Evolutionary conservation across 2,113 vertebrate genomes (phyloP).

Genomic region (Stigmatopora nigra): DNA sequence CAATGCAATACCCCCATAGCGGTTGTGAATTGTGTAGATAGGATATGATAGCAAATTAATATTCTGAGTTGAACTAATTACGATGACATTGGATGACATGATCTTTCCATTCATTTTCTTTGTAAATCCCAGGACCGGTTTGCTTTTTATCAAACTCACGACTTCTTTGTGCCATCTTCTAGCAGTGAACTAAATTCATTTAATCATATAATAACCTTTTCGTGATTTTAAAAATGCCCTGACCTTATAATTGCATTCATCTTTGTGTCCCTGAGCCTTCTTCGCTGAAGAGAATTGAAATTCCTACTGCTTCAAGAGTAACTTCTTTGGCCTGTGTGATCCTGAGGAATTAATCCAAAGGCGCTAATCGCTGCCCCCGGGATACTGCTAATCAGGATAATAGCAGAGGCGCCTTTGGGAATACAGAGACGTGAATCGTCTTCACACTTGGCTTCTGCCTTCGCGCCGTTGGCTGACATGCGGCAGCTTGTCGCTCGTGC

Average conservation of each 20-base stretch:
- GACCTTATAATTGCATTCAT: not conserved
- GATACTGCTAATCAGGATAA: conserved; percentile 60
- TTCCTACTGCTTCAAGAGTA: conserved; percentile 8
- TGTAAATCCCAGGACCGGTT: too few species aligned
- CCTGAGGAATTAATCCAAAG: conserved; percentile 66
- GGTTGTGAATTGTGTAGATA: too few species aligned
- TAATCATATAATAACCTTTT: too few species aligned
- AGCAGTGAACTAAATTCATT: too few species aligned
- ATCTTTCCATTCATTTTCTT: too few species aligned
- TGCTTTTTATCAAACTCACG: too few species aligned
- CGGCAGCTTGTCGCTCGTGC: conserved; percentile 50
- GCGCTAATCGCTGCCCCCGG: conserved; percentile 68
- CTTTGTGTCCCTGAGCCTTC: not conserved
- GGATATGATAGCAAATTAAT: too few species aligned
- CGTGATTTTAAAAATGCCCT: too few species aligned
- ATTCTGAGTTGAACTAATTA: too few species aligned
- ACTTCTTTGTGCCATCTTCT: too few species aligned
- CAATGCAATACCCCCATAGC: too few species aligned
- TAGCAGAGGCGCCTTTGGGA: conserved; percentile 64
- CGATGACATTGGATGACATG: too few species aligned
- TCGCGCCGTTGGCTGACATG: conserved; percentile 58
- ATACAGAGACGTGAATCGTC: conserved; percentile 54
- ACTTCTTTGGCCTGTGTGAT: conserved; percentile 53
- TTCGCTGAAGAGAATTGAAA: not conserved
- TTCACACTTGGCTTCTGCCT: conserved; percentile 65